Evolutionary conservation across 2,888 invertebrate species (phyloP).

Genomic region (Drosophila kuntzei): DNA sequence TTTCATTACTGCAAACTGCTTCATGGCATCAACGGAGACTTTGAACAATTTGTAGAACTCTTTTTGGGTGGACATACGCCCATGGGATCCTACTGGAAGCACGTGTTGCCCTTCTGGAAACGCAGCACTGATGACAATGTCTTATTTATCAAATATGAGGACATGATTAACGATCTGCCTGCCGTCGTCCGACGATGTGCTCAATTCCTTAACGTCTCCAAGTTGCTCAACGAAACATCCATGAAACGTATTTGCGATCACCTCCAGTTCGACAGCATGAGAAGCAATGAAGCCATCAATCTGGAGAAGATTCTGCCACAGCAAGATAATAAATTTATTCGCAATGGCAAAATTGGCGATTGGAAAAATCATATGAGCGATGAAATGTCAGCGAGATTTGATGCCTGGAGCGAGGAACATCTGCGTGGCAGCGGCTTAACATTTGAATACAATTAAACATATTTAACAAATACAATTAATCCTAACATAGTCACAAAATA

Average conservation of each 20-base stretch:
- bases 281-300: conserved; percentile 92
- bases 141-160: conserved; percentile 92
- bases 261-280: conserved; percentile 93
- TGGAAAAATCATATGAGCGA: conserved; percentile 91
- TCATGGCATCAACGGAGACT: conserved; percentile 88
- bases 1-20: conserved; percentile 92
- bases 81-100: conserved; percentile 88
- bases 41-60: conserved; percentile 91
- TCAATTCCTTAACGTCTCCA: conserved; percentile 86
- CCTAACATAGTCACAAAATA: not conserved
- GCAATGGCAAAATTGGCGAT: conserved; percentile 92
- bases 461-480: not conserved
- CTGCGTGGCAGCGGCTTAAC: conserved; percentile 88
- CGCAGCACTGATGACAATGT: conserved; percentile 90
- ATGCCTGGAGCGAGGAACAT: conserved; percentile 89
- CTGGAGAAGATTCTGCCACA: conserved; percentile 87
- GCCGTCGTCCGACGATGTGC: conserved; percentile 90
- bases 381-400: conserved; percentile 90
- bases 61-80: conserved; percentile 89
- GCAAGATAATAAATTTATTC: conserved; percentile 88
- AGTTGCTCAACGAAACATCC: conserved; percentile 89
- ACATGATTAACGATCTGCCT: conserved; percentile 91
- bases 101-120: conserved; percentile 90
- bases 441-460: conserved; percentile 86
- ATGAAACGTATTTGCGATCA: conserved; percentile 90